Base-by-base conservation (phyloP, 2,797 vertebrate species). In the Trematomus bernacchii region DNA sequence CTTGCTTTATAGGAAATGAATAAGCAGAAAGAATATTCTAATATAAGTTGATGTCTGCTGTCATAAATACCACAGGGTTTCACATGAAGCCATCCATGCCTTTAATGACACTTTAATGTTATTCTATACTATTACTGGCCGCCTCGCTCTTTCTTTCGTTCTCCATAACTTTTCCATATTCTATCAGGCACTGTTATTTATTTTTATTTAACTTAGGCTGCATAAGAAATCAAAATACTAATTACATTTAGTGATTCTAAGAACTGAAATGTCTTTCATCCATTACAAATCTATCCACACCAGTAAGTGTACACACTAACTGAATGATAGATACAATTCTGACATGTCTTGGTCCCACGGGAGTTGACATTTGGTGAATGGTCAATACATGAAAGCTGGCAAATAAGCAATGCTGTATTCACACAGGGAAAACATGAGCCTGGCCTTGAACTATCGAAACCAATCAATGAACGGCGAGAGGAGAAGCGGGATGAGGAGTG, bases 401-500 rank as follows among this genome's bases (percentile, higher is more conserved):
- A 87, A 87, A 87, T 77, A 83, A 72, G 70, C 59, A 50, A 16
- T 69, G 74, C 52, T 75, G 79, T 70, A 85, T 85, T 74, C 51
- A 79, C 21, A 55, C 16, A 23, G 65, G 6, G 14, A 75, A 80
- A 85, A 77, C 79, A 86, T 11, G 60, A 85, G 66, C 73, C 80
- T 30, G 65, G 47, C 67, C 61, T 72, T 74, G 69, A 90, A 84
- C 77, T 70, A 76, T 66, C 10, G n/a, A 83, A 85, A 83, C 66
- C 63, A 82, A 89, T 90, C 85, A 79, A 89, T 87, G 79, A 74
- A 71, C 61, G 67, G 73, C 78, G 3, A 27, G 64, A 82, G 86
- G 61, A 71, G 78, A 78, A 57, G 50, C 9, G 6, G 16, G 53
- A 59, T 62, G 52, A 61, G 66, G 68, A 73, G 66, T 76, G 60